Evolutionary conservation across 2,888 invertebrate genomes (phyloP), one percentile per base, ranked within the genome.

Genomic region (Mechanitis mazaeus): DNA sequence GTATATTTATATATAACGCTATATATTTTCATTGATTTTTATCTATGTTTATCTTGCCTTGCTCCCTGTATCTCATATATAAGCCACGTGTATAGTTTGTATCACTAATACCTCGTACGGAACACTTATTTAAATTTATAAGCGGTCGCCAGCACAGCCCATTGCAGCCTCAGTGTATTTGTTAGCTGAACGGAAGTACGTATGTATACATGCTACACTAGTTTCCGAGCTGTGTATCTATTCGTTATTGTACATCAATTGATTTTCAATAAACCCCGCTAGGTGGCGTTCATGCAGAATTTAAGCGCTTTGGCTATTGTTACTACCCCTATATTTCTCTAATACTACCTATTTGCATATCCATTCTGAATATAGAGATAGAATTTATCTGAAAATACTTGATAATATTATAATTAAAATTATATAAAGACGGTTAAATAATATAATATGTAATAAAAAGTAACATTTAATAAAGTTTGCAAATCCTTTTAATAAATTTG

Each of bases 111-210:
- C 54, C 58, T 58, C 55, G 42, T 60, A 58, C 45, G 47, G 63
- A 61, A 64, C 69, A 73, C 77, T 76, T 78, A 80, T 82, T 80
- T 81, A 76, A 79, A 81, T 84, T 74, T 78, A 79, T 81, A 81
- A 82, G 81, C 76, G 78, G 72, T 78, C 75, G 79, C 80, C 74
- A 77, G 73, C 75, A 71, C 74, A 70, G 59, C 55, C 59, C 59
- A 62, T 64, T 64, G 61, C 60, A 61, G 50, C 58, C 61, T 72
- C 70, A 66, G 65, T 69, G 80, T 84, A 84, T 84, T 86, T 84
- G 84, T 81, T 80, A 79, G 75, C 82, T 78, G 74, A 77, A 75
- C 84, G 86, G 86, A 86, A 84, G 84, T 81, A 77, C 81, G 84
- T 77, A 82, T 80, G 79, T 81, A 77, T 78, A 80, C 78, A 76